Conservation (phyloP, 2,113 vertebrate species). For the Stercorarius parasiticus region DNA sequence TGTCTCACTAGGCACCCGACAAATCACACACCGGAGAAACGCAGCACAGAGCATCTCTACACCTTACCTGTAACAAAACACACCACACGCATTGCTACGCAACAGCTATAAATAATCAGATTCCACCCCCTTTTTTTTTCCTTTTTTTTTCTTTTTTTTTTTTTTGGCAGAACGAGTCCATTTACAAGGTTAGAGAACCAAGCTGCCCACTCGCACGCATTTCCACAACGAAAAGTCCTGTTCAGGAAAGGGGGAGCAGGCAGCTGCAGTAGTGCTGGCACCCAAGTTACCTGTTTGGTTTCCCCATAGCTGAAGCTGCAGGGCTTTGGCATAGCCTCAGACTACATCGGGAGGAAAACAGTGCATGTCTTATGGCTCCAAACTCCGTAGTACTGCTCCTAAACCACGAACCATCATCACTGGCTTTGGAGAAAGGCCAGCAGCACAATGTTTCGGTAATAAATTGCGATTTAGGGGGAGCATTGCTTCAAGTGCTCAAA, state of each 20-base stretch:
- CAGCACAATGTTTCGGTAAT: not conserved
- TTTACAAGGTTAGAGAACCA: not conserved
- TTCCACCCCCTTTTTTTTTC: not conserved
- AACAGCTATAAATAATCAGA: conserved; percentile 3
- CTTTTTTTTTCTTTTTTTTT: not conserved
- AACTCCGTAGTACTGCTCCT: not conserved
- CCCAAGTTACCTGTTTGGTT: not conserved
- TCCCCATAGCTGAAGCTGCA: conserved; percentile 32
- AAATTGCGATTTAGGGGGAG: not conserved
- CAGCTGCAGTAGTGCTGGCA: not conserved
- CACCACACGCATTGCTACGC: not conserved
- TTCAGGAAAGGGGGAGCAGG: not conserved
- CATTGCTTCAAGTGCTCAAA: not conserved
- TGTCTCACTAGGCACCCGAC: not conserved
- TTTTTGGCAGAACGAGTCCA: conserved; percentile 18
- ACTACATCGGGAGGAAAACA: not conserved
- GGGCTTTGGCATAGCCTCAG: conserved; percentile 17
- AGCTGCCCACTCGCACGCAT: not conserved
- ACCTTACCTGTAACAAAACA: not conserved
- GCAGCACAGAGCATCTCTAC: not conserved
- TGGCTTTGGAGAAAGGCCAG: not conserved
- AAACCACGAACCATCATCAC: not conserved
- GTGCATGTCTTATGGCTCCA: conserved; percentile 21
- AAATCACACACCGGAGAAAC: not conserved
- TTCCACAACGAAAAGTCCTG: not conserved